Percentiles rank a stretch among this genome's conserved stretches.
These are phyloP conservation scores for Helarctos malayanus DNA, from an alignment of 2,797 vertebrate genomes.

Conservation along the genomic window DNA sequence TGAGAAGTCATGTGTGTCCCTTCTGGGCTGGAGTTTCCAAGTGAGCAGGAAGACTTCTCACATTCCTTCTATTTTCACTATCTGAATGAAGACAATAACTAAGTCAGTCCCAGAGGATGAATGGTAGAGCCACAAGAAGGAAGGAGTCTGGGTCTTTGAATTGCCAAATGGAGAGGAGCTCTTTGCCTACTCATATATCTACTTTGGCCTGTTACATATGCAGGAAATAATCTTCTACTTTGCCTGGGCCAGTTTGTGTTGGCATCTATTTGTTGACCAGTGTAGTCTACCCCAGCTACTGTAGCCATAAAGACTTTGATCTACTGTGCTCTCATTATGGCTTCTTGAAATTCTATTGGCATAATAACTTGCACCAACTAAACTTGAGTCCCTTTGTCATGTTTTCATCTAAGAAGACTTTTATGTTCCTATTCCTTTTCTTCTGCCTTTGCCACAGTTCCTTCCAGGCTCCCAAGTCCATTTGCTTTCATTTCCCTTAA, in stretches of 20 bases:
- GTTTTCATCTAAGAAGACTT: background rate
- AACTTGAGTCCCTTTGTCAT: background rate
- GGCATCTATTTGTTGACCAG: background rate
- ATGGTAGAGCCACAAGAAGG: background rate
- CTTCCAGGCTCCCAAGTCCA: background rate
- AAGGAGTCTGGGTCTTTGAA: background rate
- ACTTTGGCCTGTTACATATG: background rate
- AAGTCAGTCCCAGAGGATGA: background rate
- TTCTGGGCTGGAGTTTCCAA: background rate
- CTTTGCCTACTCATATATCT: background rate
- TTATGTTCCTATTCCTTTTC: background rate
- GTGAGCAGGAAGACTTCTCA: background rate
- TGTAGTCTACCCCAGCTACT: background rate
- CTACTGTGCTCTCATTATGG: background rate
- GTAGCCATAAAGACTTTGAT: background rate
- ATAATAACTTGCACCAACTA: background rate
- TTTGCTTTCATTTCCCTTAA: background rate
- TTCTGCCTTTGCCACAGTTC: background rate
- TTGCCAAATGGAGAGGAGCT: background rate
- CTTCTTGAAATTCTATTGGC: background rate
- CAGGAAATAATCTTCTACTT: background rate
- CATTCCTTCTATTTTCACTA: background rate
- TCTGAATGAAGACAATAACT: background rate
- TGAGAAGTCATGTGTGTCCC: background rate
- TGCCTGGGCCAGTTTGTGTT: background rate